These are phyloP conservation scores for Baronia brevicornis DNA, from an alignment of 2,888 invertebrate genomes.

Conservation along the genomic window DNA sequence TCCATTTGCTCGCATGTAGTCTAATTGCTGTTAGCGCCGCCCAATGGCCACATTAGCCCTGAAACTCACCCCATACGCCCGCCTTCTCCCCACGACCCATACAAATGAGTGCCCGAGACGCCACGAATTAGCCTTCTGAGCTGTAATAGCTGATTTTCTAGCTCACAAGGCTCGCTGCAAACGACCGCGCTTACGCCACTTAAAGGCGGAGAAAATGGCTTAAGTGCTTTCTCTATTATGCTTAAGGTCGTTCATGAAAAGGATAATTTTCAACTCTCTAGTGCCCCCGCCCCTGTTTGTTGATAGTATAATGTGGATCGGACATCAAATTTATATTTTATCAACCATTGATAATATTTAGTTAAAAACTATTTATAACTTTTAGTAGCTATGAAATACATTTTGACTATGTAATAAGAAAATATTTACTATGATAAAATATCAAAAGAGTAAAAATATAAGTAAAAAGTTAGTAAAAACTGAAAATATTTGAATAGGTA, in stretches of 20 bases:
- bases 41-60: conserved; percentile 67
- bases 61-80: conserved; percentile 46
- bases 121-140: conserved; percentile 50
- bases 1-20: conserved; percentile 67
- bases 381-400: too few species aligned
- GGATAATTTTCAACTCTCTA: conserved; percentile 75
- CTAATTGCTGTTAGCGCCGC: conserved; percentile 72
- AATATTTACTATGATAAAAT: too few species aligned
- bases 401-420: too few species aligned
- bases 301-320: conserved; percentile 42
- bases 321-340: conserved; percentile 15
- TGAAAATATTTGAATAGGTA: conserved; percentile 1
- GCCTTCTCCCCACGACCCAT: conserved; percentile 31
- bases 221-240: conserved; percentile 76
- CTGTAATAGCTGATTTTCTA: conserved; percentile 73
- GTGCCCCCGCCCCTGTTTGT: conserved; percentile 45
- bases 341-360: background rate
- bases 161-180: conserved; percentile 69
- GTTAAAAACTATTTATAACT: background rate
- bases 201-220: conserved; percentile 76
- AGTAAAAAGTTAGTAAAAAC: too few species aligned
- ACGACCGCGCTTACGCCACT: conserved; percentile 72
- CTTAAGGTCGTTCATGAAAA: conserved; percentile 74
- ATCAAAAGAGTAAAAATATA: too few species aligned
- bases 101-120: conserved; percentile 36